phyloP scores from a whole-genome alignment of 2,888 invertebrate species.

The Cephus pygmeus region DNA sequence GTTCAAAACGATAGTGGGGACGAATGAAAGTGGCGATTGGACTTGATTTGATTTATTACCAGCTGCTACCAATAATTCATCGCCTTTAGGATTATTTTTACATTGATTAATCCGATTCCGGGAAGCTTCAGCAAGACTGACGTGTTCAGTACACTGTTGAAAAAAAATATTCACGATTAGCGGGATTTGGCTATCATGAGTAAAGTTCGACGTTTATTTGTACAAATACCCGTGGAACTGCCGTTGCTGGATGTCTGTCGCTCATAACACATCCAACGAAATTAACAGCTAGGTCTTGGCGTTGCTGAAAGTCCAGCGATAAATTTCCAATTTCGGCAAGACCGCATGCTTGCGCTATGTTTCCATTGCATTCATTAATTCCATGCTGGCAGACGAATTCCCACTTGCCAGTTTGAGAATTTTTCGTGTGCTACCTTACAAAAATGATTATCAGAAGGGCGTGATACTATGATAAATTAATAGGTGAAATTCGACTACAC shows the following conservation, averaged over 20 bases:
- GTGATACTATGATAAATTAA: background rate
- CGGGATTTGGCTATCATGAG: slow-evolving; percentile 28
- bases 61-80: slow-evolving; percentile 56
- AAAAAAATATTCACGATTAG: slow-evolving; percentile 15
- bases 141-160: slow-evolving; percentile 60
- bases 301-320: slow-evolving; percentile 16
- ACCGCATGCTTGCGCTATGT: slow-evolving; percentile 68
- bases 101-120: slow-evolving; percentile 48
- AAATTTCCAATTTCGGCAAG: slow-evolving; percentile 53
- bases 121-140: slow-evolving; percentile 41
- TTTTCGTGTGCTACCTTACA: background rate
- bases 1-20: slow-evolving; percentile 66
- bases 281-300: slow-evolving; percentile 37
- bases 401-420: slow-evolving; percentile 43
- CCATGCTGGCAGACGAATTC: slow-evolving; percentile 69
- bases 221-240: slow-evolving; percentile 45
- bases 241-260: slow-evolving; percentile 39
- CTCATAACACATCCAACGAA: slow-evolving; percentile 66
- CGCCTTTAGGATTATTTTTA: slow-evolving; percentile 45
- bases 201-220: background rate
- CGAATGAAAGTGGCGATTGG: slow-evolving; percentile 53
- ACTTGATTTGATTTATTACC: slow-evolving; percentile 61
- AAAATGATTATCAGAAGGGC: background rate
- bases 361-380: slow-evolving; percentile 67
- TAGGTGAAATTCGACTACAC: background rate